Evolutionary conservation across 30 jellyfish, hydroid and myxozoan genomes (phyloP), one percentile per base, ranked within the genome.

Genomic region (Hydractinia echinata): DNA sequence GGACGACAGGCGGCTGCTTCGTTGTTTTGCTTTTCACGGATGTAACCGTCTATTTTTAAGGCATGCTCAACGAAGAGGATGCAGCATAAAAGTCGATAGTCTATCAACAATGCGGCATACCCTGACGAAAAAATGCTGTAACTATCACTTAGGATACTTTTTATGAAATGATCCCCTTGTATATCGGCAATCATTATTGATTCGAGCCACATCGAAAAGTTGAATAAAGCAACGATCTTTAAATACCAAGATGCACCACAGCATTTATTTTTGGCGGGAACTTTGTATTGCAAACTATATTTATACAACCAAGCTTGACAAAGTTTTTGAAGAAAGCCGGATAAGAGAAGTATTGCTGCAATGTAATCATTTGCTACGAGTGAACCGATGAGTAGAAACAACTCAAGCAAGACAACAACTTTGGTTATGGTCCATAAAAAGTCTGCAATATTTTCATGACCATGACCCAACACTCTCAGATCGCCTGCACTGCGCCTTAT

Each of bases 91-190:
- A 64, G 39, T 13, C 74, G 74, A 64, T 64, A 64, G 74, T 64
- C 74, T 7, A 64, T 64, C 74, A 64, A 64, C 74, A 64, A 64
- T 7, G 74, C 74, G 39, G 74, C 74, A 64, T 64, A 64, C 8
- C 19, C 16, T 7, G 74, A 64, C 7, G 74, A 64, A 7, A 64
- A 64, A 6, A 64, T 64, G 9, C 51, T 6, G 39, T 64, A 64
- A 51, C 74, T 64, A 2, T 64, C 74, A n/a, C 18, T 64, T 13
- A 64, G 18, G 39, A 64, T 6, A 13, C 16, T 51, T 13, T 13
- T 64, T 13, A 64, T 6, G 18, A 64, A 64, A n/a, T 51, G 9
- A 64, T 51, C 39, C 51, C 74, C 74, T 13, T 64, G 19, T 51
- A n/a, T 51, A 64, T 64, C 74, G 19, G 74, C 74, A 64, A 64